phyloP scores from a whole-genome alignment of 2,888 invertebrate species.

The Hybos culiciformis region DNA sequence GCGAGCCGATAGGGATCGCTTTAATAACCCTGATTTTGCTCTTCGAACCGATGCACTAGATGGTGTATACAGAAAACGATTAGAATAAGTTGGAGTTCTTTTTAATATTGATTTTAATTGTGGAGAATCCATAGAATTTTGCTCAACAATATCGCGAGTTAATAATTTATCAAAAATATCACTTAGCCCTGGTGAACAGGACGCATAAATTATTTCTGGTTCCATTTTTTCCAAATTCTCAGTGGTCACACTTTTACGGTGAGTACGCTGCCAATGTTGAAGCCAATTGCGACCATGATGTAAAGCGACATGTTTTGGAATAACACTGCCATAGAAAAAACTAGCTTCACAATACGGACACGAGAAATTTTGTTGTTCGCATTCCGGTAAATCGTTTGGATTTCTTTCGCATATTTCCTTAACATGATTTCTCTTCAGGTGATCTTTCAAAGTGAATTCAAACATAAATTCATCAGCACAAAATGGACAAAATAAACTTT shows the following conservation, averaged over 20 bases:
- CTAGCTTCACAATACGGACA: constrained; percentile 15
- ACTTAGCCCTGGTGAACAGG: constrained; percentile 15
- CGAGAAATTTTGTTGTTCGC: constrained; percentile 5
- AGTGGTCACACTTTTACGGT: constrained; percentile 6
- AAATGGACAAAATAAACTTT: constrained; percentile 15
- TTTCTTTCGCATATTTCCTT: constrained; percentile 5
- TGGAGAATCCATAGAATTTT: neutral
- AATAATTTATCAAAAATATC: constrained; percentile 14
- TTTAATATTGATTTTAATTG: constrained; percentile 15
- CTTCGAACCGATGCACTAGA: constrained; percentile 11
- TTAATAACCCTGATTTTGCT: constrained; percentile 8
- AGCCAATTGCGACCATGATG: constrained; percentile 12
- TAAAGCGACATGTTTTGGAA: constrained; percentile 15
- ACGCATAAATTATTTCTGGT: constrained; percentile 10
- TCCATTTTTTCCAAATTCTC: constrained; percentile 8
- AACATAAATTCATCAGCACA: constrained; percentile 17
- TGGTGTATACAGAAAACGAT: constrained; percentile 12
- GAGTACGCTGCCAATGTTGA: constrained; percentile 11
- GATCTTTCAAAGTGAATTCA: constrained; percentile 16
- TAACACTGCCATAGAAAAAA: constrained; percentile 11
- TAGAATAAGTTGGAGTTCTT: constrained; percentile 11
- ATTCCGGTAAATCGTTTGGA: constrained; percentile 1
- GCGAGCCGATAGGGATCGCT: constrained; percentile 12
- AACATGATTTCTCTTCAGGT: constrained; percentile 13
- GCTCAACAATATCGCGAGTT: neutral